Conservation (phyloP, 2,797 vertebrate species). For the Arrhamphus sclerolepis region DNA sequence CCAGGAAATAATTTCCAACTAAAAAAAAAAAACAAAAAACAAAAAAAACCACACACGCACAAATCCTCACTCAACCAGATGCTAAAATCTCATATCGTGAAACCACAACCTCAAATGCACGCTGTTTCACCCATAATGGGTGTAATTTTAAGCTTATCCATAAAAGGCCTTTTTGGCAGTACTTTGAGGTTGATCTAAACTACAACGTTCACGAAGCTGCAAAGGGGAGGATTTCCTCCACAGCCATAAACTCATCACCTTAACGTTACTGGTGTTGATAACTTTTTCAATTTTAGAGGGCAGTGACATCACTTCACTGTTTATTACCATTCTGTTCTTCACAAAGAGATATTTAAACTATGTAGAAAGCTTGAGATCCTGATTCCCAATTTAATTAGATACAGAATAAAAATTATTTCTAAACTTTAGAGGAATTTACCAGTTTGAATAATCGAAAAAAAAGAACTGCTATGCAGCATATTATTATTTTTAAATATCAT, state of each 20-base stretch:
- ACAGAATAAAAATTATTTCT: no score
- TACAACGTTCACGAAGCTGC: constrained; percentile 27
- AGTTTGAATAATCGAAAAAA: no score
- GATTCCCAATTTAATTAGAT: no score
- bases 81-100: constrained; percentile 52
- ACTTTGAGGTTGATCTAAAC: constrained; percentile 41
- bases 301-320: no score
- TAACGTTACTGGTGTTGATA: not conserved
- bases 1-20: constrained; percentile 45
- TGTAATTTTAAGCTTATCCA: constrained; percentile 24
- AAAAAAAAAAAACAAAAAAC: constrained; percentile 43
- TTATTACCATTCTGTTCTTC: no score
- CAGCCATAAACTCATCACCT: constrained; percentile 10
- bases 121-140: constrained; percentile 15
- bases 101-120: constrained; percentile 56
- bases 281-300: not conserved
- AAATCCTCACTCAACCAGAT: constrained; percentile 39
- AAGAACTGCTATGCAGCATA: no score
- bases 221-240: constrained; percentile 18
- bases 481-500: no score
- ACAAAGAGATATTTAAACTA: no score
- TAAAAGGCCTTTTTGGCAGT: constrained; percentile 36
- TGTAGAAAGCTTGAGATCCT: no score
- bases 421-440: no score
- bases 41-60: no score